Conservation (phyloP, 2,113 vertebrate species). For the Aleadryas rufinucha region DNA sequence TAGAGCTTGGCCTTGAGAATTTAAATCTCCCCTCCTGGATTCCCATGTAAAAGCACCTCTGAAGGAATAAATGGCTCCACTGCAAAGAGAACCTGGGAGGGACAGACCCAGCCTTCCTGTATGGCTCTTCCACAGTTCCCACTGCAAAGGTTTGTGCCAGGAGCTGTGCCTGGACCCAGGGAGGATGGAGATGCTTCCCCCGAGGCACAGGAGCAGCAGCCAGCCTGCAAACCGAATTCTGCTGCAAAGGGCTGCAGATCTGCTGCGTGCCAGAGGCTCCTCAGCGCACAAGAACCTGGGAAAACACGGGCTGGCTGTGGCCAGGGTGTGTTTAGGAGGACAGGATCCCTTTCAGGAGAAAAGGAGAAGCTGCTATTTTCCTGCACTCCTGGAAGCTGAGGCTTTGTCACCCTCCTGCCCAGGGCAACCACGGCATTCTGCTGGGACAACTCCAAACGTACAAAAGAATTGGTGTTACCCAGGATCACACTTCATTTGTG, state of each 20-base stretch:
- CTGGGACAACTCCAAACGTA: slow-evolving; percentile 53
- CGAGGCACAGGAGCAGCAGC: not conserved
- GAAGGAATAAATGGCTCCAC: not conserved
- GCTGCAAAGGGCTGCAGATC: not conserved
- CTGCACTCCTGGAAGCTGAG: not conserved
- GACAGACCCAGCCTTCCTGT: not conserved
- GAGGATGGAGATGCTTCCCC: not conserved
- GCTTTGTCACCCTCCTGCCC: slow-evolving; percentile 3
- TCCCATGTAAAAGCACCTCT: not conserved
- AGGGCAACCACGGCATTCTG: not conserved
- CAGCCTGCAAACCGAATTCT: not conserved
- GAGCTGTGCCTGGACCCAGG: not conserved
- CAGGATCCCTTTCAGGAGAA: not conserved
- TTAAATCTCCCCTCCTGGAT: not conserved
- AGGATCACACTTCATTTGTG: not conserved
- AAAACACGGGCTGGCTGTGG: not conserved
- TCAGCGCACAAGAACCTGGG: not conserved
- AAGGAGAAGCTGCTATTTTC: not conserved
- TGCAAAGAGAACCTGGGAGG: not conserved
- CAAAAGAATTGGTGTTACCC: not conserved
- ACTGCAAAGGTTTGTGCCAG: not conserved
- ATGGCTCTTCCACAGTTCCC: not conserved
- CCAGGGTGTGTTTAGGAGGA: not conserved
- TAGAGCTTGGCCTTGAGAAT: not conserved
- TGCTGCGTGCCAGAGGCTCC: not conserved